Conservation (phyloP, 2,888 invertebrate species). For the Thecophora atra region DNA sequence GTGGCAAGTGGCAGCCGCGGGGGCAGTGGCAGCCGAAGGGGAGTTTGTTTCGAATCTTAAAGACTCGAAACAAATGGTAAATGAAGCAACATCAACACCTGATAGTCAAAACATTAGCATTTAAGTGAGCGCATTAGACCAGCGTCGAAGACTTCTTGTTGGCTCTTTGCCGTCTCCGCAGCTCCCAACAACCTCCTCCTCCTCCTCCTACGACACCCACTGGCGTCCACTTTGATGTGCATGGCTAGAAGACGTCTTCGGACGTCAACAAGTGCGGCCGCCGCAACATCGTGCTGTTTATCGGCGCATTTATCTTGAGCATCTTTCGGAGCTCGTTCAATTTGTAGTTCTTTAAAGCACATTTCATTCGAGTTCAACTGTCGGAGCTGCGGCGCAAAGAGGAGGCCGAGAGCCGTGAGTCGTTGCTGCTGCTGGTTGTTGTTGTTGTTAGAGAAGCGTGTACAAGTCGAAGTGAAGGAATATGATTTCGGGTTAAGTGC, state of each 20-base stretch:
- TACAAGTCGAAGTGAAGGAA: constrained; percentile 18
- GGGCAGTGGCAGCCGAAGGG: too few relatives aligned
- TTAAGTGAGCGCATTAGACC: constrained; percentile 36
- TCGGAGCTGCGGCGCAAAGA: not conserved
- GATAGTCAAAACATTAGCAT: constrained; percentile 54
- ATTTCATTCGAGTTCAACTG: constrained; percentile 22
- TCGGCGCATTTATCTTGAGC: constrained; percentile 25
- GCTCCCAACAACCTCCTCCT: not conserved
- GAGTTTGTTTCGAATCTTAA: too few relatives aligned
- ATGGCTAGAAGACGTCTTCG: constrained; percentile 6
- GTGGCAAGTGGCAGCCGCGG: not conserved
- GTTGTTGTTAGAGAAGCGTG: constrained; percentile 9
- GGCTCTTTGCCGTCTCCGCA: not conserved
- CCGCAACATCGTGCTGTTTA: constrained; percentile 14
- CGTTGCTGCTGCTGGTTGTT: not conserved
- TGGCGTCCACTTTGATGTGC: not conserved
- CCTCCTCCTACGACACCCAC: not conserved
- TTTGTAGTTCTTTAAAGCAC: constrained; percentile 25
- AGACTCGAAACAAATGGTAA: constrained; percentile 42
- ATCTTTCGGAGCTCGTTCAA: constrained; percentile 23
- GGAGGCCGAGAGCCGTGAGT: not conserved
- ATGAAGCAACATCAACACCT: constrained; percentile 63
- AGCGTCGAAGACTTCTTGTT: not conserved
- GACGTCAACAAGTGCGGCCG: constrained; percentile 31
- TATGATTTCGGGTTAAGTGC: constrained; percentile 40